Evolutionary conservation across 1,140 invertebrate genomes (phyloP).

Genomic region (Bombus polaris): DNA sequence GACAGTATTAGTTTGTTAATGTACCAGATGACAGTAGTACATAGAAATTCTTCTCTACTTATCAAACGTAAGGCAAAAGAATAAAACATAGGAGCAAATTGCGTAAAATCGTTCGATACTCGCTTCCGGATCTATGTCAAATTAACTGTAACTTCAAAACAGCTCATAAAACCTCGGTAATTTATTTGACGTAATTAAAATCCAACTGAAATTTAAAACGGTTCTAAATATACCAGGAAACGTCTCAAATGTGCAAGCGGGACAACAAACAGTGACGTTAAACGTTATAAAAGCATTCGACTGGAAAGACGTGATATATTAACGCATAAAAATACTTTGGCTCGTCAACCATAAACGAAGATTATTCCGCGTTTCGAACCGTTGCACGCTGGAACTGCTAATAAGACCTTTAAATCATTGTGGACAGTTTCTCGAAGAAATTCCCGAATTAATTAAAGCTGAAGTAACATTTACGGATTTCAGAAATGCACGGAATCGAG

Average conservation of each 20-base stretch:
- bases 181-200: conserved; percentile 38
- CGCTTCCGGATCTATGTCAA: conserved; percentile 20
- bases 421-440: neutral
- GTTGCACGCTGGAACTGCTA: neutral
- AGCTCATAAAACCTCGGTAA: conserved; percentile 16
- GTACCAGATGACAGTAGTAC: neutral
- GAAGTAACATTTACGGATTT: neutral
- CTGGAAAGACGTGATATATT: conserved; percentile 8
- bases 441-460: neutral
- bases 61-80: neutral
- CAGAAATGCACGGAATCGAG: neutral
- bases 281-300: conserved; percentile 26
- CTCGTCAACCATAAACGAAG: conserved; percentile 27
- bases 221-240: neutral
- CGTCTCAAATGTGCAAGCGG: neutral
- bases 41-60: neutral
- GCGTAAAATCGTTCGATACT: neutral
- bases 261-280: neutral
- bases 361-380: conserved; percentile 7
- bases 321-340: conserved; percentile 28
- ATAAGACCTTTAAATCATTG: conserved; percentile 37
- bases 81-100: neutral
- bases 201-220: conserved; percentile 14
- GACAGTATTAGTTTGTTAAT: neutral
- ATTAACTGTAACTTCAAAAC: conserved; percentile 37